These are phyloP conservation scores for Ceratoteleas bidentatus DNA, from an alignment of 1,140 invertebrate species.

Conservation along the genomic window DNA sequence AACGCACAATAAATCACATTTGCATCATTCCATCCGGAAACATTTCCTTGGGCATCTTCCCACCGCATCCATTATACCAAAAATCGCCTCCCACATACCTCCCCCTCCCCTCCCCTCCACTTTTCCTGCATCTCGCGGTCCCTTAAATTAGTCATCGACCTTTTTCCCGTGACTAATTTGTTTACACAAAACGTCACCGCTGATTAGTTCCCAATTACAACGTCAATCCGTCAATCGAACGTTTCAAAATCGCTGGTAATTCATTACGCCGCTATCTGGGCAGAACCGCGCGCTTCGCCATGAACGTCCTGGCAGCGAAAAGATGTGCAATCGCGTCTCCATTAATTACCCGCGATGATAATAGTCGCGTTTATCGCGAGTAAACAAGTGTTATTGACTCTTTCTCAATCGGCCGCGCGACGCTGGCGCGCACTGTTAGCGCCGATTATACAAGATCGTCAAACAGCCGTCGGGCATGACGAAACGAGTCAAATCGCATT, in stretches of 20 bases:
- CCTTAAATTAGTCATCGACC: too few relatives aligned
- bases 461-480: constrained; percentile 12
- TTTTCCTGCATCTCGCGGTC: too few relatives aligned
- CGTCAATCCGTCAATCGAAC: neutral
- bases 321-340: constrained; percentile 13
- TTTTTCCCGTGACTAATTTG: too few relatives aligned
- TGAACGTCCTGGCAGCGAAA: constrained; percentile 4
- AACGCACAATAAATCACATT: too few relatives aligned
- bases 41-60: too few relatives aligned
- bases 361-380: constrained; percentile 27
- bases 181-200: too few relatives aligned
- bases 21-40: too few relatives aligned
- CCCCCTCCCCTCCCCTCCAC: too few relatives aligned
- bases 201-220: too few relatives aligned
- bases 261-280: neutral
- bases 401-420: constrained; percentile 29
- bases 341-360: constrained; percentile 15
- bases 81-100: too few relatives aligned
- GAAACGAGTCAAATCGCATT: constrained; percentile 36
- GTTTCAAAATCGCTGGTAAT: neutral
- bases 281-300: neutral
- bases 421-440: constrained; percentile 25
- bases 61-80: too few relatives aligned
- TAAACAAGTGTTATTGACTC: constrained; percentile 49
- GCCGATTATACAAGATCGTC: constrained; percentile 40